Base-by-base conservation (phyloP, 2,797 vertebrate genomes). In the Garrulus glandarius region DNA sequence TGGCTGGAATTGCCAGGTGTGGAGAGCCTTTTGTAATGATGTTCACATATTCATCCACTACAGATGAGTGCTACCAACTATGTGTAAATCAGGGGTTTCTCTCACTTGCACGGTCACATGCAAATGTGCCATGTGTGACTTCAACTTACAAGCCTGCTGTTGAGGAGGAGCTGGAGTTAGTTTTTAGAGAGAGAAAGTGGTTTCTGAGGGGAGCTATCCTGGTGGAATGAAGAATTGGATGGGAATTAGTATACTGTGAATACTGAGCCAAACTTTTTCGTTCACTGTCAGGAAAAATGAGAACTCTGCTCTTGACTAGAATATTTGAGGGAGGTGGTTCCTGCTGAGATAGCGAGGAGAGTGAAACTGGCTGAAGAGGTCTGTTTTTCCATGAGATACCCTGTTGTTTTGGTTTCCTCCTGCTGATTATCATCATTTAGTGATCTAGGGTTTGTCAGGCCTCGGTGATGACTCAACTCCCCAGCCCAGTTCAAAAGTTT, bases 401-500 rank as follows among this genome's bases (percentile, higher is more conserved):
- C 61, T 87, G 52, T 72, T 89, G 56, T 79, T 94, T 93, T 3
- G 3, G 49, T 92, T 91, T 93, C n/a, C 53, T 70, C 50, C 50
- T 50, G n/a, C n/a, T 68, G 89, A 75, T 91, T 92, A 63, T 57
- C 23, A 11, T 46, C 0, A 0, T 56, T 90, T 57, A 59, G 74
- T 63, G 47, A 68, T 93, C 46, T 41, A 34, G 19, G 44, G 49
- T 81, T 90, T 81, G 64, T 94, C 65, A 82, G 55, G 61, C 50
- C 52, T 50, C 80, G 46, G 36, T 57, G 59, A 65, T 92, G 75
- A 63, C 74, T 90, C 43, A 86, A 18, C 76, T 75, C 6, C 44
- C 46, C 47, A 34, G n/a, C 63, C 90, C 56, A 72, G 74, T 94
- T 95, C 74, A 82, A 46, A 90, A 92, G 77, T 84, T 86, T 90